Evolutionary conservation across 2,113 vertebrate genomes (phyloP).

Genomic region (Mastomys coucha): DNA sequence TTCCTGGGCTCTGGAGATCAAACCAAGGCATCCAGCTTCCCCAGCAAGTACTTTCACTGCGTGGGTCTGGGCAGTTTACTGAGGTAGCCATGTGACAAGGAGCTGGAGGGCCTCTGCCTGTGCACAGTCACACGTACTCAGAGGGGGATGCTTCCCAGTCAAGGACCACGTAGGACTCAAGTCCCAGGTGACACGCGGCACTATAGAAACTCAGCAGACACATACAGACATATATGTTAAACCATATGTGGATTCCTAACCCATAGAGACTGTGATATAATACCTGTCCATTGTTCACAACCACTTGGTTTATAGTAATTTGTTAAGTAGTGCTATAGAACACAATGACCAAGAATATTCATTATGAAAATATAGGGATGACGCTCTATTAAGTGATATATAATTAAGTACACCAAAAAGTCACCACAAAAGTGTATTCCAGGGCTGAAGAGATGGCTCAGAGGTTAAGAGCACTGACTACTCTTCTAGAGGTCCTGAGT

Average conservation of each 20-base stretch:
- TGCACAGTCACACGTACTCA: not conserved
- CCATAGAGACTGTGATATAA: not conserved
- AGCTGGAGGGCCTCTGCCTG: not conserved
- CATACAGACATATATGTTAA: not conserved
- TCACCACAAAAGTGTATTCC: not conserved
- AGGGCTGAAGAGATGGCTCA: too few species aligned
- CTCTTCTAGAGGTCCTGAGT: too few species aligned
- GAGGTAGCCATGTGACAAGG: not conserved
- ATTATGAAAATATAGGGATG: conserved; percentile 16
- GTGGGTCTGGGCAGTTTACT: not conserved
- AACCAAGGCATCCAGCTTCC: not conserved
- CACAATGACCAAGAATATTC: not conserved
- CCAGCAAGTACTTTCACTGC: not conserved
- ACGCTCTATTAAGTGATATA: not conserved
- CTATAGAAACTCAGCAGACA: not conserved
- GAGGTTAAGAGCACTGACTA: too few species aligned
- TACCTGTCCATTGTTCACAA: not conserved
- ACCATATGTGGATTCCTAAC: not conserved
- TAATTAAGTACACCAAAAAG: conserved; percentile 38
- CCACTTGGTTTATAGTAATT: not conserved
- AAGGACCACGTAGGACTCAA: not conserved
- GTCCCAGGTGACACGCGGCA: not conserved
- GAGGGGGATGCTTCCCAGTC: not conserved
- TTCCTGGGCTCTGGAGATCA: not conserved
- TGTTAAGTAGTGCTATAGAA: not conserved